A percentile compares a stretch with the other conserved stretches of the same genome.
Conservation (phyloP, 2,797 vertebrate species). For the Scarus forsteni region DNA sequence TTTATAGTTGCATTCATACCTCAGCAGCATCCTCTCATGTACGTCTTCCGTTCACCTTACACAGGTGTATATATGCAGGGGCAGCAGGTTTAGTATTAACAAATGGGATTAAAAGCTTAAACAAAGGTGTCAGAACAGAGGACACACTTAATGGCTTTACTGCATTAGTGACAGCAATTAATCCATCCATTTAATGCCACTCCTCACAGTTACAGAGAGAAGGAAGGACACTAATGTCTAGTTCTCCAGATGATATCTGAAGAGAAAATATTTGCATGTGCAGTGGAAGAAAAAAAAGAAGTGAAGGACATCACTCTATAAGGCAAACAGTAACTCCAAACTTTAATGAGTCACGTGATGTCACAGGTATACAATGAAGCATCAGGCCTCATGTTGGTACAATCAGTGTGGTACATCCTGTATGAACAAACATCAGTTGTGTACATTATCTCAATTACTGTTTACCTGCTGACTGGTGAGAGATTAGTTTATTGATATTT, state of each 20-base stretch:
- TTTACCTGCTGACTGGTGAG: slow-evolving; percentile 7
- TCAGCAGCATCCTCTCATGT: not conserved
- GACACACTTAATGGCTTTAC: slow-evolving; percentile 76
- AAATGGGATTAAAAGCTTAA: slow-evolving; percentile 79
- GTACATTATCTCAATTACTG: slow-evolving; percentile 25
- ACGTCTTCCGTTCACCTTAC: slow-evolving; percentile 45
- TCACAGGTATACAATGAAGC: slow-evolving; percentile 52
- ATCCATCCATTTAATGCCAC: slow-evolving; percentile 76
- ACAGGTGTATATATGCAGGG: slow-evolving; percentile 68
- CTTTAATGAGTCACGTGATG: slow-evolving; percentile 69
- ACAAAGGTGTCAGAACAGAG: slow-evolving; percentile 76
- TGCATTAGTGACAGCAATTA: slow-evolving; percentile 76
- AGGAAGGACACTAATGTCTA: not conserved
- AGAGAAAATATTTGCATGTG: not conserved
- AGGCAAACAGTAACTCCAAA: slow-evolving; percentile 63
- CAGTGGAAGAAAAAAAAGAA: slow-evolving; percentile 5
- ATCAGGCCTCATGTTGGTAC: slow-evolving; percentile 59
- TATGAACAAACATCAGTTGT: slow-evolving; percentile 19
- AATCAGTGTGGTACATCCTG: slow-evolving; percentile 53
- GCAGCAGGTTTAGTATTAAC: slow-evolving; percentile 80
- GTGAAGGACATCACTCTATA: slow-evolving; percentile 43
- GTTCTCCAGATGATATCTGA: not conserved
- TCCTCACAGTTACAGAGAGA: slow-evolving; percentile 44
- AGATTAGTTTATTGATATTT: slow-evolving; percentile 24
- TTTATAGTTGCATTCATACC: not conserved